Percentiles rank a stretch among this genome's conserved stretches.
Conservation (phyloP, 1,140 invertebrate genomes). For the Drosophila parabipectinata region DNA sequence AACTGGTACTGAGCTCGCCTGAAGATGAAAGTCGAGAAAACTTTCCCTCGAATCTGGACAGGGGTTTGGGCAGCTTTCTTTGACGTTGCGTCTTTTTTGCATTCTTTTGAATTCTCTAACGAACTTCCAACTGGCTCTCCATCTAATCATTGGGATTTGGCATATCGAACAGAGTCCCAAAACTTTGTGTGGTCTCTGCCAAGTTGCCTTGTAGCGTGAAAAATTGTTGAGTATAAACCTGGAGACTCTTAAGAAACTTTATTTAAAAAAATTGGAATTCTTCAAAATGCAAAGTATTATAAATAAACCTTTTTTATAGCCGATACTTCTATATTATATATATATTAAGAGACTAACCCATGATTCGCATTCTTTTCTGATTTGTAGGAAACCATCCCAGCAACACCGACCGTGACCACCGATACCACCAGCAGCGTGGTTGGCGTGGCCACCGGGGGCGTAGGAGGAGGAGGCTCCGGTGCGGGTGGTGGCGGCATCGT, state of each 20-base stretch:
- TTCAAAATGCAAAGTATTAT: too few relatives aligned
- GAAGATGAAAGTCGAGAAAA: conserved; percentile 63
- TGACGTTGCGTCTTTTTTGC: conserved; percentile 57
- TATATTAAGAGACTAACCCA: neutral
- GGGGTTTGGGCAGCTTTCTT: conserved; percentile 39
- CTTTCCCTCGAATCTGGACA: conserved; percentile 35
- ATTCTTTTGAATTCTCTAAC: conserved; percentile 73
- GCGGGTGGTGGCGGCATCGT: conserved; percentile 23
- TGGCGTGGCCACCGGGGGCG: conserved; percentile 49
- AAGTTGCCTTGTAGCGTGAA: conserved; percentile 31
- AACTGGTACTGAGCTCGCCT: conserved; percentile 30
- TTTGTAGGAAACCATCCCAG: conserved; percentile 72
- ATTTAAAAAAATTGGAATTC: neutral
- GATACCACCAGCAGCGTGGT: conserved; percentile 66
- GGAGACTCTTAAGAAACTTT: neutral
- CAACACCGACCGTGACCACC: conserved; percentile 75
- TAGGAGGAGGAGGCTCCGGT: conserved; percentile 33
- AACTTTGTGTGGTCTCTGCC: conserved; percentile 66
- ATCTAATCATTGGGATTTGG: conserved; percentile 74
- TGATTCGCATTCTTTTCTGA: neutral
- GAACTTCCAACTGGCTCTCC: conserved; percentile 49
- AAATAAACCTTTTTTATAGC: too few relatives aligned
- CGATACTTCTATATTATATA: too few relatives aligned
- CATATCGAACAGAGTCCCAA: conserved; percentile 65
- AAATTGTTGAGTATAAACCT: neutral